Evolutionary conservation across 2,888 invertebrate species (phyloP).

Genomic region (Acronicta psi): DNA sequence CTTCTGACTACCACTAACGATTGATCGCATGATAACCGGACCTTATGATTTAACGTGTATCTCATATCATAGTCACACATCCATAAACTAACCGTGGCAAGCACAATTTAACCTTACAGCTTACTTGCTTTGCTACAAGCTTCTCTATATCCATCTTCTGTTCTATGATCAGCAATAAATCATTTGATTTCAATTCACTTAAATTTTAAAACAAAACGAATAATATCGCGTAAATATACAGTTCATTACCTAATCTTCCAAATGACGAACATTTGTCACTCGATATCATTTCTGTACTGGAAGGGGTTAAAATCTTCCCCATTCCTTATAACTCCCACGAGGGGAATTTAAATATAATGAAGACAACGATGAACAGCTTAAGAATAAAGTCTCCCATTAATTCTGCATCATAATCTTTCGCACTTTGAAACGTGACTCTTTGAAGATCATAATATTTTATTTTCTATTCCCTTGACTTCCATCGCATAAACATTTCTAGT

Average conservation of each 20-base stretch:
- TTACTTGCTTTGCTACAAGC: too few species aligned
- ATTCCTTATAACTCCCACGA: not conserved
- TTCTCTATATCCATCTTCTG: too few species aligned
- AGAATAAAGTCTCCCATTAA: slow-evolving; percentile 7
- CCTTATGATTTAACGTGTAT: too few species aligned
- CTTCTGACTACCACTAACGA: too few species aligned
- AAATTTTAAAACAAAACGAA: not conserved
- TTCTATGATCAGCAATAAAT: too few species aligned
- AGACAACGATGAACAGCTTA: slow-evolving; percentile 10
- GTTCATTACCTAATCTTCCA: not conserved
- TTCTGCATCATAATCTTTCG: slow-evolving; percentile 20
- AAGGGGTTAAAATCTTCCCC: slow-evolving; percentile 7
- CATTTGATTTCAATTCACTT: not conserved
- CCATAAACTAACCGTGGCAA: too few species aligned
- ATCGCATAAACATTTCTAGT: not conserved
- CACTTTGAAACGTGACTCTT: slow-evolving; percentile 14
- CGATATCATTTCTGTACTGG: slow-evolving; percentile 2
- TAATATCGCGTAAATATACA: not conserved
- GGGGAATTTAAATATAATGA: slow-evolving; percentile 16
- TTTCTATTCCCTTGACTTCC: not conserved
- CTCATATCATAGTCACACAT: too few species aligned
- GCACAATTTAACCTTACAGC: too few species aligned
- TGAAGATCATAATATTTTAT: slow-evolving; percentile 7
- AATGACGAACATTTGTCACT: slow-evolving; percentile 1
- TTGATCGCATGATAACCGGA: too few species aligned